Base-by-base conservation (phyloP, 2,113 vertebrate genomes). In the Crotophaga sulcirostris region DNA sequence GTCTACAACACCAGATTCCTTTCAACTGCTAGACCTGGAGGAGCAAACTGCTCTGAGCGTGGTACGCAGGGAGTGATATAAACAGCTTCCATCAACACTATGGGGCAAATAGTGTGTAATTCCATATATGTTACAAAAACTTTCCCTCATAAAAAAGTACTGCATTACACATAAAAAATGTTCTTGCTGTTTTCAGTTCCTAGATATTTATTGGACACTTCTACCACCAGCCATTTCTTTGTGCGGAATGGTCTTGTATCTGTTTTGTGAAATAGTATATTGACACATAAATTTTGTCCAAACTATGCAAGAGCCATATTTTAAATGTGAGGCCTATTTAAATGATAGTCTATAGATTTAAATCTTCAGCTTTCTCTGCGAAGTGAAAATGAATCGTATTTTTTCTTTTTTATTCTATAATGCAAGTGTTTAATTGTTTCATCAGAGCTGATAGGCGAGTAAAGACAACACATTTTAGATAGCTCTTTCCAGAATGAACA, bases 301-400 rank as follows among this genome's bases (percentile, higher is more conserved):
- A 97, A 95, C 68, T 94, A 95, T 95, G 63, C 47, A 96, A 95
- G 8, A 85, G 28, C 36, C 23, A 20, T 93, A 93, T 97, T 97
- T 96, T 96, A 96, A 96, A 80, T 45, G 31, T 5, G 8, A 9
- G 2, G 3, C 26, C 56, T 80, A n/a, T 91, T 93, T 87, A 89
- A 80, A 49, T 38, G 69, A 91, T 88, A 86, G 31, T 76, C 62
- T 68, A 42, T 82, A 85, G 69, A 92, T 93, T 94, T 89, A 92
- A 60, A 91, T 79, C 87, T 89, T 95, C 3, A 7, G 25, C 66
- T 96, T 96, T 86, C 54, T 77, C 44, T 82, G 13, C 58, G 34
- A 84, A 86, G 28, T 56, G 44, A 73, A 97, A 93, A 64, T 2
- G 4, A 94, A 66, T 81, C 64, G 67, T 64, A 60, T 3, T 88